Percentiles rank a stretch among this genome's conserved stretches.
These are phyloP conservation scores for Uropetala carovei DNA, from an alignment of 2,888 invertebrate genomes.

Conservation along the genomic window DNA sequence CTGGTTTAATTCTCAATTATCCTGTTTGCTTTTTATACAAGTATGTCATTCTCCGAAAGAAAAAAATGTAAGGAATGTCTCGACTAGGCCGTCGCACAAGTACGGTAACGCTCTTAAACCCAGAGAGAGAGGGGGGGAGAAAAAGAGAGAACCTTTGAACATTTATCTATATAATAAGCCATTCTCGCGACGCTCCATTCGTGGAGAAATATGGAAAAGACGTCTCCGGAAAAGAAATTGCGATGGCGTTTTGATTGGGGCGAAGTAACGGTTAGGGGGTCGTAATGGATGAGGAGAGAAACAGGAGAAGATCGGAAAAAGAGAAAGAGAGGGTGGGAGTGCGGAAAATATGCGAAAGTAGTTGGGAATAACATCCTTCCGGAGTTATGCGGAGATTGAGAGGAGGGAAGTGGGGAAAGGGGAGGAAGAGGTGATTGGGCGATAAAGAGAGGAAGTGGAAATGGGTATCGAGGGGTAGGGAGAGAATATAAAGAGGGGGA, in stretches of 20 bases:
- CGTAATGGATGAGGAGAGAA: constrained; percentile 27
- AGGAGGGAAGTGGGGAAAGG: background rate
- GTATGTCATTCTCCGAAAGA: too few species aligned
- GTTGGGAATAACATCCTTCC: constrained; percentile 47
- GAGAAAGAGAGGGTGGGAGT: constrained; percentile 48
- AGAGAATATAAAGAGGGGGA: background rate
- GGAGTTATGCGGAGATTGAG: background rate
- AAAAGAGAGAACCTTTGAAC: background rate
- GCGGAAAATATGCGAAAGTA: constrained; percentile 46
- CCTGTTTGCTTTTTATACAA: too few species aligned
- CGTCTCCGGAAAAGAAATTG: background rate
- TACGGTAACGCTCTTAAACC: too few species aligned
- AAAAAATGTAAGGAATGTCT: too few species aligned
- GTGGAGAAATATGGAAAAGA: constrained; percentile 20
- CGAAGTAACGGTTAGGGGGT: constrained; percentile 11
- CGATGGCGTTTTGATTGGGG: constrained; percentile 52
- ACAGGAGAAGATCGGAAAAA: background rate
- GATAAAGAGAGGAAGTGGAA: background rate
- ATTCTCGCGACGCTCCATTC: background rate
- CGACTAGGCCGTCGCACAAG: too few species aligned
- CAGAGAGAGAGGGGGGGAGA: too few species aligned
- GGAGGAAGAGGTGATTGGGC: constrained; percentile 28
- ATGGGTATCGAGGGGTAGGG: background rate
- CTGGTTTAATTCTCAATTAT: too few species aligned
- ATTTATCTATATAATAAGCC: background rate